These are phyloP conservation scores for Eudasyphora cyanicolor DNA, from an alignment of 2,888 invertebrate species.

Conservation along the genomic window DNA sequence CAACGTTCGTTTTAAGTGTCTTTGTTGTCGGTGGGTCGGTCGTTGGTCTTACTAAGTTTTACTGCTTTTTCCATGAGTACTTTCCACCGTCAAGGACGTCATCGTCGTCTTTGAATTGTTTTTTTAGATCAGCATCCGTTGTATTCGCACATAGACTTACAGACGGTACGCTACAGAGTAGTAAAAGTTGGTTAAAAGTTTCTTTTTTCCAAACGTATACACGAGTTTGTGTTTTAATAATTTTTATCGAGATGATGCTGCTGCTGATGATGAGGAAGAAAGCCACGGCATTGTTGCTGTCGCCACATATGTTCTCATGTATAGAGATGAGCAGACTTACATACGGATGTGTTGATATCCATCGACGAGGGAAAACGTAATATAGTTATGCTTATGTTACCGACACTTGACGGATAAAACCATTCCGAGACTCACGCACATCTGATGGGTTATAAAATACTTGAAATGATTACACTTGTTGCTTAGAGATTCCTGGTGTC, in stretches of 20 bases:
- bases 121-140: background rate
- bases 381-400: slow-evolving; percentile 18
- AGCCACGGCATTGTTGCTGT: background rate
- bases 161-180: slow-evolving; percentile 21
- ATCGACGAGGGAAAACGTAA: background rate
- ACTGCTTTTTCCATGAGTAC: slow-evolving; percentile 7
- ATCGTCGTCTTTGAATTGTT: slow-evolving; percentile 41
- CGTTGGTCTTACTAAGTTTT: background rate
- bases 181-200: slow-evolving; percentile 37
- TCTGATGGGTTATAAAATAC: slow-evolving; percentile 29
- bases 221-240: slow-evolving; percentile 8
- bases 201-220: slow-evolving; percentile 18
- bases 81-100: slow-evolving; percentile 57
- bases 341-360: background rate
- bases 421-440: background rate
- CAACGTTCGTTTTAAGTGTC: background rate
- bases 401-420: slow-evolving; percentile 8
- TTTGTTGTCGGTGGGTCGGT: no score
- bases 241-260: background rate
- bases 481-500: slow-evolving; percentile 11
- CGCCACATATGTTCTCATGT: background rate
- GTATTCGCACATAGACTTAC: background rate
- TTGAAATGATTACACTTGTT: slow-evolving; percentile 48
- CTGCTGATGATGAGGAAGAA: background rate
- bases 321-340: no score